Percentiles rank a stretch among this genome's conserved stretches.
Evolutionary conservation across 2,797 vertebrate genomes (phyloP).

Genomic region (Rhabdomys pumilio): DNA sequence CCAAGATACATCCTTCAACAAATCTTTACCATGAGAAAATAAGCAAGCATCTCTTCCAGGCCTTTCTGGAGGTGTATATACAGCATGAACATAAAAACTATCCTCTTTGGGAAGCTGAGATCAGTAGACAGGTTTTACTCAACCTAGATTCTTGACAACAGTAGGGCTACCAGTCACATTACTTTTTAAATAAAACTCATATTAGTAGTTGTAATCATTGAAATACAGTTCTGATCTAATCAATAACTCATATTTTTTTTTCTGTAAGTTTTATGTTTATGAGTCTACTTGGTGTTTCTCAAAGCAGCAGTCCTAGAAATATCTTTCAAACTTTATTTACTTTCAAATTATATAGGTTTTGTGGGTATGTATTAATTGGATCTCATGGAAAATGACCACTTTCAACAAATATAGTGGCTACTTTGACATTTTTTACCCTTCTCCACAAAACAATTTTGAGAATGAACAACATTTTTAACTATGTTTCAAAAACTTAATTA

Average conservation of each 20-base stretch:
- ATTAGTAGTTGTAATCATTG: not conserved
- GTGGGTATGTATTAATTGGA: not conserved
- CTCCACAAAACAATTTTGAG: not conserved
- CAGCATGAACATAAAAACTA: not conserved
- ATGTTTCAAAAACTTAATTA: not conserved
- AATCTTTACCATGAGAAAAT: not conserved
- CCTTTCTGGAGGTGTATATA: not conserved
- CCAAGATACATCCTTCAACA: constrained; percentile 22
- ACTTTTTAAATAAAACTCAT: not conserved
- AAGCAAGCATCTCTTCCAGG: not conserved
- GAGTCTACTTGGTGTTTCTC: constrained; percentile 26
- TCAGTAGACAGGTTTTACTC: not conserved
- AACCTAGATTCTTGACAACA: constrained; percentile 25
- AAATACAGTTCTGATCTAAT: not conserved
- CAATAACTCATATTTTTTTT: not conserved
- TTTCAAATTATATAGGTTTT: not conserved
- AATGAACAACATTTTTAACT: not conserved
- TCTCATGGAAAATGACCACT: not conserved
- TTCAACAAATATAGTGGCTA: not conserved
- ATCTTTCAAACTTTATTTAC: not conserved
- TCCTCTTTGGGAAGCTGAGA: constrained; percentile 3
- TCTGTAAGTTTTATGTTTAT: not conserved
- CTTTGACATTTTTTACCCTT: not conserved
- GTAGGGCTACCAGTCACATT: not conserved
- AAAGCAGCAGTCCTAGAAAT: not conserved